These are phyloP conservation scores for Anhinga anhinga DNA, from an alignment of 2,113 vertebrate genomes.

Conservation along the genomic window DNA sequence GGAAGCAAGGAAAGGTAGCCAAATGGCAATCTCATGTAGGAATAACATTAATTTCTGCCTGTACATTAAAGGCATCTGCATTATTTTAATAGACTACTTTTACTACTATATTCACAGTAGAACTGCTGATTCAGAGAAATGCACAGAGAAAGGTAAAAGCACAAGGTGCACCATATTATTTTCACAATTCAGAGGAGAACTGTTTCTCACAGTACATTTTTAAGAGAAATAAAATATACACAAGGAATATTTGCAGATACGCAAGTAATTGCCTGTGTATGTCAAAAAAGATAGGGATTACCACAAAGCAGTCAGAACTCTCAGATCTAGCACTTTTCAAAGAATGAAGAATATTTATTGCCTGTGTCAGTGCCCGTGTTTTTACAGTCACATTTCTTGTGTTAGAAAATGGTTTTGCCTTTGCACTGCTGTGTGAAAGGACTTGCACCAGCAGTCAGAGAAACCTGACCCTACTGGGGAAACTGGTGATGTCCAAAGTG, in stretches of 20 bases:
- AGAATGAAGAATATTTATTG: neutral
- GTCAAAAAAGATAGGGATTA: neutral
- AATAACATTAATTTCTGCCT: neutral
- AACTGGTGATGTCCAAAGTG: neutral
- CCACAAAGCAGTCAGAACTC: neutral
- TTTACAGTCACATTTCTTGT: neutral
- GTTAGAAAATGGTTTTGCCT: neutral
- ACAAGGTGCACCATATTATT: neutral
- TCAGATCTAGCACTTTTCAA: neutral
- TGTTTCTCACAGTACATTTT: neutral
- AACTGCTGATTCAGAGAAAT: neutral
- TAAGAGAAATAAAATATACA: neutral
- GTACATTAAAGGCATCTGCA: neutral
- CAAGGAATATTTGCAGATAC: neutral
- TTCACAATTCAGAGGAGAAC: neutral
- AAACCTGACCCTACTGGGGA: neutral
- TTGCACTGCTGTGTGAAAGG: neutral
- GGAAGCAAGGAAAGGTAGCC: neutral
- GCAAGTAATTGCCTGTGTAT: neutral
- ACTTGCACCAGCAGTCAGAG: neutral
- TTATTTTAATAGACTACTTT: neutral
- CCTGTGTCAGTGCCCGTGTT: neutral
- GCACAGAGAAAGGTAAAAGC: neutral
- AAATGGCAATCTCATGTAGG: neutral
- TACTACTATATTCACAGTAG: neutral